Evolutionary conservation across 1,140 invertebrate species (phyloP), one percentile per base, ranked within the genome.

Genomic region (Nebria ingens): DNA sequence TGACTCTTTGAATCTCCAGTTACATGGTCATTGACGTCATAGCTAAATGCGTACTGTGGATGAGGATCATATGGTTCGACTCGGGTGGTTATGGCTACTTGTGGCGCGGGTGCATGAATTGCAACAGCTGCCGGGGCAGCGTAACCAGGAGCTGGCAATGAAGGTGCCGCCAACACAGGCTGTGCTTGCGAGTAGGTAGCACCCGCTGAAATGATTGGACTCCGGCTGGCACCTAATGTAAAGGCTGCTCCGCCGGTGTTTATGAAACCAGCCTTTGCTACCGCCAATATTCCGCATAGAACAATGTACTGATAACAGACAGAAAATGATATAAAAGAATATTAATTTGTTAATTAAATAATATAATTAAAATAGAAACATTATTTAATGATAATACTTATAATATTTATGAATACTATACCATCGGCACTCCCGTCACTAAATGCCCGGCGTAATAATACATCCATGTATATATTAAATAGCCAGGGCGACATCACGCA

Each of bases 1-100:
- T 67, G 65, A 64, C 78, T 78, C 66, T 85, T 84, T 58, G 81
- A 81, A 68, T 85, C 83, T 45, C 86, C 84, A 20, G 81, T 88
- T 58, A 78, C 70, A 0, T 80, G 79, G 65, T 88, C 85, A 11
- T 80, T 76, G 1, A 87, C 82, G 29, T 81, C 81, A 69, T 87
- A 88, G 19, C 80, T 78, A 71, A 80, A 86, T 65, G 77, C 81
- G 68, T 87, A 87, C 40, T 81, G 78, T 2, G 84, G 85, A 70
- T 85, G 78, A 2, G 82, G 78, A 69, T 85, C 82, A 59, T 79
- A 76, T 19, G 81, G 78, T 65, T 85, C 81, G 42, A 73, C 70
- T 21, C 70, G 65, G 12, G 65, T 64, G 40, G 73, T 64, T 6
- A 68, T 66, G 11, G 72, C 29, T 2, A 71, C 65, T 38, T 62